phyloP scores from a whole-genome alignment of 2,797 vertebrate species.

The Clamator glandarius region DNA sequence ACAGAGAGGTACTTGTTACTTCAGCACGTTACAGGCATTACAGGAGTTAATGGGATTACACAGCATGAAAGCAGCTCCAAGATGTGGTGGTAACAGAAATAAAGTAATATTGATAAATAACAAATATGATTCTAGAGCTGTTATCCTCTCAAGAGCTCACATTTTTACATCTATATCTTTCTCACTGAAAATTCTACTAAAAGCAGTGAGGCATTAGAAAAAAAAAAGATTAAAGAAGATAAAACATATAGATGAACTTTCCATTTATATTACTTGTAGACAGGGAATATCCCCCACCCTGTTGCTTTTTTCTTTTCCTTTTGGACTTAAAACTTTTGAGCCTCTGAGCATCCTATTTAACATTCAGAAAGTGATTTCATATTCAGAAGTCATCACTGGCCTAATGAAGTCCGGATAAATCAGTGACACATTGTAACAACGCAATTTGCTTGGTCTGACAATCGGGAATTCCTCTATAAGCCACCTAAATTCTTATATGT shows the following conservation, averaged over 20 bases:
- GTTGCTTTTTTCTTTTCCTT: not conserved
- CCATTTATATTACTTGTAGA: not conserved
- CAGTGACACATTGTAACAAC: not conserved
- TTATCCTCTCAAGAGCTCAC: not conserved
- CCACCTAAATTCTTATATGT: not conserved
- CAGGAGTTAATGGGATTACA: not conserved
- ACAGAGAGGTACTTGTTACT: not conserved
- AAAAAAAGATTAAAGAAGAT: not conserved
- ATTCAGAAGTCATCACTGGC: not conserved
- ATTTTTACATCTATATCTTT: not conserved
- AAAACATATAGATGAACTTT: not conserved
- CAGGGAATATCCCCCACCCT: fast-evolving
- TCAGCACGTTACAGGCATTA: not conserved
- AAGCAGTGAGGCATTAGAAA: not conserved
- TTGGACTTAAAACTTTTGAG: not conserved
- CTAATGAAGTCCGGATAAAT: not conserved
- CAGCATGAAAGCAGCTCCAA: not conserved
- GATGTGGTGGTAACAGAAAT: not conserved
- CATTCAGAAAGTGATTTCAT: not conserved
- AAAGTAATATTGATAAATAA: not conserved
- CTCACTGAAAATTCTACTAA: not conserved
- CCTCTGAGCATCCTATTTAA: not conserved
- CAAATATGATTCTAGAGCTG: not conserved
- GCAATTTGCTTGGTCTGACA: not conserved
- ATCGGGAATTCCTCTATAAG: not conserved